Evolutionary conservation across 2,113 vertebrate genomes (phyloP).

Genomic region (Catharus minimus): DNA sequence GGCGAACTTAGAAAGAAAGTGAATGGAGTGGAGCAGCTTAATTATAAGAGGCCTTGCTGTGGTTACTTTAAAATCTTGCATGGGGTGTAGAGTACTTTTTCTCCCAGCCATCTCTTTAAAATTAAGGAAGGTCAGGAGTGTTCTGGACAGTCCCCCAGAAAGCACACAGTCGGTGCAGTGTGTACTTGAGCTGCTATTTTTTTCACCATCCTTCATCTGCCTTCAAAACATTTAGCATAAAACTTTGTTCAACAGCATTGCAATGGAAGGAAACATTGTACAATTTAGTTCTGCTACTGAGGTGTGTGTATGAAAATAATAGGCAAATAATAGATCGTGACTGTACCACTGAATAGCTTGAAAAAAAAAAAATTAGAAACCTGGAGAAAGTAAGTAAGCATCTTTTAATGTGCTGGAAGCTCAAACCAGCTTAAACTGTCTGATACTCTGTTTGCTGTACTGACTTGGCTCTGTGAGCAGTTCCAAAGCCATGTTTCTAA

Average conservation of each 20-base stretch:
- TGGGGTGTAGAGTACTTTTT: background rate
- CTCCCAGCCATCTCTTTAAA: background rate
- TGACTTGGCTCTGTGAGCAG: background rate
- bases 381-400: background rate
- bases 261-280: background rate
- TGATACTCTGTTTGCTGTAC: slow-evolving; percentile 29
- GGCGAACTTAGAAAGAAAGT: background rate
- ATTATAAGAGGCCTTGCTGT: slow-evolving; percentile 18
- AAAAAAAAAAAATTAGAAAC: background rate
- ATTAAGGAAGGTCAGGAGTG: background rate
- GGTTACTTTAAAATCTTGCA: slow-evolving; percentile 17
- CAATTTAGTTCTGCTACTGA: background rate
- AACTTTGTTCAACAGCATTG: background rate
- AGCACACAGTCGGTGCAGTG: background rate
- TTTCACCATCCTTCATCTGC: background rate
- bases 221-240: background rate
- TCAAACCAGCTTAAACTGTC: background rate
- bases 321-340: background rate
- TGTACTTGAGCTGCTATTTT: background rate
- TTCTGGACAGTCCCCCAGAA: background rate
- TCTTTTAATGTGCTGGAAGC: background rate
- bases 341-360: background rate
- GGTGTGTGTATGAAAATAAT: background rate
- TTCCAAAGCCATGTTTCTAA: slow-evolving; percentile 23
- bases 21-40: slow-evolving; percentile 15